Conservation (phyloP, 2,113 vertebrate species). For the Malaclemys terrapin region DNA sequence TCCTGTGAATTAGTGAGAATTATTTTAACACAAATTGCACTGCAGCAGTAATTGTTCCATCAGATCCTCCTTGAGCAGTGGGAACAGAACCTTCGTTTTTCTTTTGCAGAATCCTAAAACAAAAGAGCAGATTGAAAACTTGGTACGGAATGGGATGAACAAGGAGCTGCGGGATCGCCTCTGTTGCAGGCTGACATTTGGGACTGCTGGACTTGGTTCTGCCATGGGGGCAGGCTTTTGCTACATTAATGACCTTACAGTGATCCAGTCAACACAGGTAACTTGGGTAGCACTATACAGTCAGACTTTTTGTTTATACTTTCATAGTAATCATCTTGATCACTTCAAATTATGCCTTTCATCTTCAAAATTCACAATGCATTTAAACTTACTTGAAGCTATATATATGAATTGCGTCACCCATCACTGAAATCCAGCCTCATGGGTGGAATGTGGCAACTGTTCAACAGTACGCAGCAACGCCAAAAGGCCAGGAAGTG, state of each 20-base stretch:
- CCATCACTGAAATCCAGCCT: background rate
- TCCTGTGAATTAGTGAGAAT: background rate
- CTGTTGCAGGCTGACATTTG: slow-evolving; percentile 89
- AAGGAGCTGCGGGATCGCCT: slow-evolving; percentile 87
- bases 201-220: slow-evolving; percentile 92
- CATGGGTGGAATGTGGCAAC: background rate
- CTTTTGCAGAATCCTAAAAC: slow-evolving; percentile 87
- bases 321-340: rapidly evolving
- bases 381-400: background rate
- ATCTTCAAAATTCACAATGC: rapidly evolving
- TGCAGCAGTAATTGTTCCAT: rapidly evolving
- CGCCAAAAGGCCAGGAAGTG: background rate
- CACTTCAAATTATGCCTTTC: rapidly evolving
- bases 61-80: background rate
- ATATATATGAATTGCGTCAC: background rate
- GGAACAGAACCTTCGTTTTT: rapidly evolving
- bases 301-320: too few species aligned
- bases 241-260: too few species aligned
- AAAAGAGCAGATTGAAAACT: slow-evolving; percentile 85
- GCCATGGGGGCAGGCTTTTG: slow-evolving; percentile 31
- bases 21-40: background rate
- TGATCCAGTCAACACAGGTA: too few species aligned
- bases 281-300: too few species aligned
- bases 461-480: rapidly evolving
- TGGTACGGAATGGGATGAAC: slow-evolving; percentile 80